Conservation (phyloP, 2,797 vertebrate genomes). For the Hyperoplus lanceolatus region DNA sequence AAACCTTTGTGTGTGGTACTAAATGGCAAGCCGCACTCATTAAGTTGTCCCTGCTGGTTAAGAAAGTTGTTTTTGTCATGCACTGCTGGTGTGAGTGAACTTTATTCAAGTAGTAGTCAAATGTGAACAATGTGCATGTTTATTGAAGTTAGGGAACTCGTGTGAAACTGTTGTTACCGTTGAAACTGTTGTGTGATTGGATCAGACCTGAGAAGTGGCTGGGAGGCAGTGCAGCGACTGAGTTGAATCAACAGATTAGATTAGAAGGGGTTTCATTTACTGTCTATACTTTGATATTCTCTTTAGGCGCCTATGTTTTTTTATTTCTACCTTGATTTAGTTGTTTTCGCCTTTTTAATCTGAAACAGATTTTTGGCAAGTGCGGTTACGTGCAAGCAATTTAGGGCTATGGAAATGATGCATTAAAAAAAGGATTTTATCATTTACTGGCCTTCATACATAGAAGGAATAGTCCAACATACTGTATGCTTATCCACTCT, state of each 20-base stretch:
- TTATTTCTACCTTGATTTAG: background rate
- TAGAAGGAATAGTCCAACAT: background rate
- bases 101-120: constrained; percentile 37
- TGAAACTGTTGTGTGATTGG: constrained; percentile 7
- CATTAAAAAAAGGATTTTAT: background rate
- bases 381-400: background rate
- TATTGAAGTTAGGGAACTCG: constrained; percentile 7
- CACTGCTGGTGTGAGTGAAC: constrained; percentile 13
- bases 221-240: constrained; percentile 43
- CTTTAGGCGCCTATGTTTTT: constrained; percentile 11
- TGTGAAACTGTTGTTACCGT: constrained; percentile 1
- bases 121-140: constrained; percentile 30
- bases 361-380: constrained; percentile 21
- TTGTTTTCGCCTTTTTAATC: constrained; percentile 15
- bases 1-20: constrained; percentile 14
- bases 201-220: constrained; percentile 27
- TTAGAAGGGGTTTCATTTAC: constrained; percentile 27
- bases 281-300: constrained; percentile 27
- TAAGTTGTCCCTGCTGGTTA: background rate
- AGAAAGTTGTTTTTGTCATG: constrained; percentile 10
- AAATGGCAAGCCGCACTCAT: constrained; percentile 34
- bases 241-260: constrained; percentile 46
- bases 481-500: background rate
- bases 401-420: background rate
- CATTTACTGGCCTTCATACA: background rate